Conservation (phyloP, 2,888 invertebrate species). For the Torymus aiolomorphi region DNA sequence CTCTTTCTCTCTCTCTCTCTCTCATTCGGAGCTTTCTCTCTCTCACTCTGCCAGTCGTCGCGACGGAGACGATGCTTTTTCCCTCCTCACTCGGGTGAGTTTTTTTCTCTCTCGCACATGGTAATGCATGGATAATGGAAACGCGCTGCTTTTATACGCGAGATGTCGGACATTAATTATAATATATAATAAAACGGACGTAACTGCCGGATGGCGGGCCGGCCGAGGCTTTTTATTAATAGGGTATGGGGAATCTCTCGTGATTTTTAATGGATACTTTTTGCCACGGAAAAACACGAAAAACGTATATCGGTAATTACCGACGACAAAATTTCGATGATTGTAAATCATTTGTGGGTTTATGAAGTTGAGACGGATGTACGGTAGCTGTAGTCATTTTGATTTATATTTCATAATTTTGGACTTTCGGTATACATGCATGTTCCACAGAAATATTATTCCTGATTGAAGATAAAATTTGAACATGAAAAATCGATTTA, state of each 20-base stretch:
- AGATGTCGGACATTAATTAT: conserved; percentile 21
- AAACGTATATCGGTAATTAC: too few species aligned
- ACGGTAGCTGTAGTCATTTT: too few species aligned
- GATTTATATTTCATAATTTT: too few species aligned
- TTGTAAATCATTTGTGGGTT: too few species aligned
- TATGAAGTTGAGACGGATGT: too few species aligned
- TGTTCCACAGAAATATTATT: too few species aligned
- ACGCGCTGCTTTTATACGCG: conserved; percentile 7
- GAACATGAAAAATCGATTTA: too few species aligned
- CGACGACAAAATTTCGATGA: too few species aligned
- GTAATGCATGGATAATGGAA: conserved; percentile 53
- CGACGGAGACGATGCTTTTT: conserved; percentile 5
- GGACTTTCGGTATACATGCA: too few species aligned
- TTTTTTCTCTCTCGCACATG: conserved; percentile 9
- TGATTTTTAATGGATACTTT: too few species aligned
- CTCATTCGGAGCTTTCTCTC: conserved; percentile 13
- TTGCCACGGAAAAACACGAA: too few species aligned
- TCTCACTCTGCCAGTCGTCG: not conserved
- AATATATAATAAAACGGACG: conserved; percentile 29
- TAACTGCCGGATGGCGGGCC: not conserved
- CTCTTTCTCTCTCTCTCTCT: not conserved
- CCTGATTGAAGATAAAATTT: too few species aligned
- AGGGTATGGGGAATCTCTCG: not conserved
- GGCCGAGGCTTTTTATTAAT: conserved; percentile 2
- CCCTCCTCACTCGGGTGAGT: not conserved